These are phyloP conservation scores for Peromyscus attwateri DNA, from an alignment of 2,797 vertebrate genomes.

Conservation along the genomic window DNA sequence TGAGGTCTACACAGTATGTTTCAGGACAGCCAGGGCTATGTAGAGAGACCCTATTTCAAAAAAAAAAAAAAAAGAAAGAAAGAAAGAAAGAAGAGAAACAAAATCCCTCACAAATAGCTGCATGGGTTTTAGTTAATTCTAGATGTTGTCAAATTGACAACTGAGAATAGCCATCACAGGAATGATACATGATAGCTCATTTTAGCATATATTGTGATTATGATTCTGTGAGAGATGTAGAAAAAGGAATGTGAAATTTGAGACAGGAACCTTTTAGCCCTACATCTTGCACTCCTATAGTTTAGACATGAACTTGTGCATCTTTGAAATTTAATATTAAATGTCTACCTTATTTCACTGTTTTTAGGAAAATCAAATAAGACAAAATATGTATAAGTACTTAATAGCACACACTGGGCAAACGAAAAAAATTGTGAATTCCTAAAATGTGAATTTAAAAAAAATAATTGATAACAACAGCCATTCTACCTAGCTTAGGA, in stretches of 20 bases:
- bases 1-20: background rate
- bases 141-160: background rate
- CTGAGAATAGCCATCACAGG: background rate
- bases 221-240: background rate
- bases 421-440: constrained; percentile 63
- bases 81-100: too few relatives aligned
- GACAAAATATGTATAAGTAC: constrained; percentile 27
- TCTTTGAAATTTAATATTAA: constrained; percentile 36
- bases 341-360: background rate
- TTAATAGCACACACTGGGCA: constrained; percentile 50
- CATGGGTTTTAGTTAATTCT: background rate
- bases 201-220: background rate
- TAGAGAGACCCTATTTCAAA: background rate
- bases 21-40: background rate
- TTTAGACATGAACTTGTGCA: constrained; percentile 41
- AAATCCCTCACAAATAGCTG: background rate
- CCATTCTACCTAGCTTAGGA: constrained; percentile 47
- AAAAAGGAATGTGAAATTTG: background rate
- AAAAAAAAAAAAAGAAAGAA: background rate
- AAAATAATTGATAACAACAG: background rate
- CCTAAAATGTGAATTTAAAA: constrained; percentile 25
- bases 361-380: constrained; percentile 42
- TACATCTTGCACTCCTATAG: background rate
- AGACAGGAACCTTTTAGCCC: background rate
- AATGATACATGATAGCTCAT: background rate